Percentiles rank a stretch among this genome's conserved stretches.
Evolutionary conservation across 2,797 vertebrate species (phyloP).

Genomic region (Chelmon rostratus): DNA sequence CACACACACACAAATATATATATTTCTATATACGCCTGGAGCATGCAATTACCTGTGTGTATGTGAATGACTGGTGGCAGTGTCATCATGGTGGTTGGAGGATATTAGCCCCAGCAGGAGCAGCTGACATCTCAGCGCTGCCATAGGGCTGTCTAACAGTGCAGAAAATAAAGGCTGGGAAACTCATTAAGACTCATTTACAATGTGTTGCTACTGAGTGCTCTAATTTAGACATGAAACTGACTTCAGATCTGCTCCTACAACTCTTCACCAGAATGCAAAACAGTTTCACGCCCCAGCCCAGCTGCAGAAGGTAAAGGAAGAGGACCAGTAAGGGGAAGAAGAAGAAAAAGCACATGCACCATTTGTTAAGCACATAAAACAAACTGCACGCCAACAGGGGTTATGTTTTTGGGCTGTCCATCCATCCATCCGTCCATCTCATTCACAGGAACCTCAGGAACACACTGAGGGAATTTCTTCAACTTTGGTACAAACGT

Average conservation of each 20-base stretch:
- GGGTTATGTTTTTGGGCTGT: no score
- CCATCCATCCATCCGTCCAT: no score
- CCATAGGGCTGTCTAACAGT: slow-evolving; percentile 82
- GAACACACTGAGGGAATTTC: no score
- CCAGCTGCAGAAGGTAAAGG: slow-evolving; percentile 24
- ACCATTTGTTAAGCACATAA: not conserved
- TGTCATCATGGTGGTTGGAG: slow-evolving; percentile 74
- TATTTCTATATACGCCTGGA: slow-evolving; percentile 61
- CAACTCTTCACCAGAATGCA: slow-evolving; percentile 55
- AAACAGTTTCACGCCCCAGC: slow-evolving; percentile 43
- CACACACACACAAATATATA: slow-evolving; percentile 2
- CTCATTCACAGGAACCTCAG: no score
- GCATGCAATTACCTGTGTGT: slow-evolving; percentile 80
- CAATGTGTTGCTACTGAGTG: slow-evolving; percentile 68
- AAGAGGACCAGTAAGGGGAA: not conserved
- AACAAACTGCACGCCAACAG: not conserved
- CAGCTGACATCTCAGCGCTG: slow-evolving; percentile 68
- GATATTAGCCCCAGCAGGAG: slow-evolving; percentile 81
- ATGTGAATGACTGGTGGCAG: slow-evolving; percentile 73
- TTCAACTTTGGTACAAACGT: no score
- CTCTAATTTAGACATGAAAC: slow-evolving; percentile 73
- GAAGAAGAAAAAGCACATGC: not conserved
- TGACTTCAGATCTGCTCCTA: slow-evolving; percentile 65
- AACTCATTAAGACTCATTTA: slow-evolving; percentile 82
- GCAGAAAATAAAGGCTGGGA: slow-evolving; percentile 86